These are phyloP conservation scores for Pithys albifrons DNA, from an alignment of 2,113 vertebrate genomes.

Conservation along the genomic window DNA sequence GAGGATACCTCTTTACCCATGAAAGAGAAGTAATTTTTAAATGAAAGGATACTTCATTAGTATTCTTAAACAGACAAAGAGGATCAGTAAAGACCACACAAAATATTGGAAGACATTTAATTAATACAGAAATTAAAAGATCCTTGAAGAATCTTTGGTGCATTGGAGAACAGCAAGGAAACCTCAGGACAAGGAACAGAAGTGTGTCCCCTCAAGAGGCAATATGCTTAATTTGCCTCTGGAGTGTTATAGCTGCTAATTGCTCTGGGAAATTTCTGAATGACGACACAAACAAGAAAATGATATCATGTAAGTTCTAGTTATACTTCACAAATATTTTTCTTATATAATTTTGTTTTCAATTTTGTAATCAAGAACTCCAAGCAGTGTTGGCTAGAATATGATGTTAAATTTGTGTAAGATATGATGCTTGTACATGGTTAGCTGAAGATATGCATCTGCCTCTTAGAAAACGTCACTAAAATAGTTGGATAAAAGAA, in stretches of 20 bases:
- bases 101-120: not conserved
- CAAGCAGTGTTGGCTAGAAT: not conserved
- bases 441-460: not conserved
- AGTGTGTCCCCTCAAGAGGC: not conserved
- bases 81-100: not conserved
- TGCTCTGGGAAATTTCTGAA: not conserved
- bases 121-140: not conserved
- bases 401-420: not conserved
- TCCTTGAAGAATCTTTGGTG: not conserved
- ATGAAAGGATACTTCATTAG: not conserved
- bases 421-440: accelerated
- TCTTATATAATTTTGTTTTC: not conserved
- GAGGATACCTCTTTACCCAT: not conserved
- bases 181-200: not conserved
- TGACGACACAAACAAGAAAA: not conserved
- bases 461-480: not conserved
- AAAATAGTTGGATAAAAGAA: not conserved
- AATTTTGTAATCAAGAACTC: not conserved
- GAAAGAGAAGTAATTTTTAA: not conserved
- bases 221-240: not conserved
- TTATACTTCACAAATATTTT: not conserved
- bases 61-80: not conserved
- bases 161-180: not conserved
- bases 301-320: not conserved
- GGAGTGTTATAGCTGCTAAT: not conserved